Percentiles rank a stretch among this genome's conserved stretches.
phyloP scores from a whole-genome alignment of 2,113 vertebrate species.

The Apteryx mantelli region DNA sequence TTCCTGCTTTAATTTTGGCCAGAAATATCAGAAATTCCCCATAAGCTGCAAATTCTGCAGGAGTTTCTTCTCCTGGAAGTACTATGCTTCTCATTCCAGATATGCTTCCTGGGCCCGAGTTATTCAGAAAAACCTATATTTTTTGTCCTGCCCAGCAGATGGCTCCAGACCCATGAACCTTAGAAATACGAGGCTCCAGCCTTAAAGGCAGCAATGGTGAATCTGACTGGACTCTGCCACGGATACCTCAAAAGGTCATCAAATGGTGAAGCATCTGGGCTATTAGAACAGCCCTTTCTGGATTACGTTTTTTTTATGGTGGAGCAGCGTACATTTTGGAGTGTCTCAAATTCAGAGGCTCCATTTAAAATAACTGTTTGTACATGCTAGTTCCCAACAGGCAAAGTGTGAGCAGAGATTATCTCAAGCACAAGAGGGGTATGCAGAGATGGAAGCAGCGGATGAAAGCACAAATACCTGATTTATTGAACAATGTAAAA shows the following conservation, averaged over 20 bases:
- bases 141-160: not conserved
- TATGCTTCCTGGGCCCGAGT: not conserved
- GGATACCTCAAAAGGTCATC: not conserved
- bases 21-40: not conserved
- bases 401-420: not conserved
- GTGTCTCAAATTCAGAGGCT: not conserved
- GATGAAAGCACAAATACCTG: not conserved
- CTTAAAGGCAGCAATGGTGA: not conserved
- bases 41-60: not conserved
- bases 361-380: not conserved
- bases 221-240: not conserved
- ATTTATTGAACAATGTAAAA: not conserved
- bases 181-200: not conserved
- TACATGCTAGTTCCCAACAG: not conserved
- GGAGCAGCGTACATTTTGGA: not conserved
- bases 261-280: not conserved
- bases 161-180: too few species aligned
- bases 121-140: not conserved
- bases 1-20: not conserved
- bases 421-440: not conserved
- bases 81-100: not conserved
- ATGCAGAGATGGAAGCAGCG: not conserved
- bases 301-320: not conserved
- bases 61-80: not conserved
- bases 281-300: not conserved